Conservation (phyloP, 2,888 invertebrate species). For the Rhingia campestris region DNA sequence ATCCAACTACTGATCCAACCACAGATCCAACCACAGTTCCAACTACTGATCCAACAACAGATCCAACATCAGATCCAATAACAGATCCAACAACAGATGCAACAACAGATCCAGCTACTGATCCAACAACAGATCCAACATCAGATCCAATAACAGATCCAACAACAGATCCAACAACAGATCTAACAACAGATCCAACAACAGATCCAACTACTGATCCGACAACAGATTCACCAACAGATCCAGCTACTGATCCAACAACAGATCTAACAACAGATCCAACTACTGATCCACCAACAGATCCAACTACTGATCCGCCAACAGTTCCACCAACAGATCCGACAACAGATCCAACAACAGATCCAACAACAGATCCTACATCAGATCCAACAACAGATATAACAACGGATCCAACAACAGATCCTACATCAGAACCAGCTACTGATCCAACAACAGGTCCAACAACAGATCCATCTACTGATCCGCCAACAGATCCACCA, state of each 20-base stretch:
- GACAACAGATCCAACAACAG: not conserved
- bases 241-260: not conserved
- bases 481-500: not conserved
- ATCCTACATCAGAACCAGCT: not conserved
- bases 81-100: not conserved
- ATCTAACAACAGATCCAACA: not conserved
- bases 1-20: not conserved
- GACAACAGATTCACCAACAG: not conserved
- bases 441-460: not conserved
- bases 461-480: not conserved
- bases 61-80: not conserved
- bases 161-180: not conserved
- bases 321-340: not conserved
- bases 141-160: not conserved
- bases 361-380: not conserved
- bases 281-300: not conserved
- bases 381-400: not conserved
- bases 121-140: not conserved
- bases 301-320: not conserved
- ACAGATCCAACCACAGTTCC: not conserved
- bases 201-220: not conserved
- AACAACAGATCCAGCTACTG: not conserved
- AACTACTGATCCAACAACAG: not conserved
- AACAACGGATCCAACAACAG: not conserved
- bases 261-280: not conserved